These are phyloP conservation scores for Meliscaeva auricollis DNA, from an alignment of 2,888 invertebrate genomes.

Conservation along the genomic window DNA sequence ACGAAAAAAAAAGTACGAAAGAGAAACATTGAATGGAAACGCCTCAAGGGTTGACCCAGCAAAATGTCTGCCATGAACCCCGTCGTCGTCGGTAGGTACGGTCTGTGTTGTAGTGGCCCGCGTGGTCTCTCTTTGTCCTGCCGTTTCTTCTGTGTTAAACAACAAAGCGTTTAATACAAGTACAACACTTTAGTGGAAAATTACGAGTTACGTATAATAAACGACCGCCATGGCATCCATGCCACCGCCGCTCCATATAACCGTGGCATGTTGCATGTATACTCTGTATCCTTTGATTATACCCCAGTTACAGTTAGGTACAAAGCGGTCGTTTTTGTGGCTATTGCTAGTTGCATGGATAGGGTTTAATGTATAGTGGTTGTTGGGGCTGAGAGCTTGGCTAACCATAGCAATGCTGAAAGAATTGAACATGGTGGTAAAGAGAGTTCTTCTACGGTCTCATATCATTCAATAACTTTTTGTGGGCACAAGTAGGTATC, in stretches of 20 bases:
- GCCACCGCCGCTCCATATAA: constrained; percentile 30
- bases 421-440: constrained; percentile 71
- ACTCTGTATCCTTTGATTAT: constrained; percentile 67
- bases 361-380: not conserved
- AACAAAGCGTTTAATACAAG: constrained; percentile 73
- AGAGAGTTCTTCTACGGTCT: constrained; percentile 40
- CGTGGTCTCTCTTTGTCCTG: constrained; percentile 7
- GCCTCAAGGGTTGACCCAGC: constrained; percentile 69
- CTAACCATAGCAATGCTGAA: constrained; percentile 27
- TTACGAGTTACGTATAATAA: constrained; percentile 74
- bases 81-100: too few relatives aligned
- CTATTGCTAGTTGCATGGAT: constrained; percentile 5
- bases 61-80: constrained; percentile 58
- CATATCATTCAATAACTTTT: constrained; percentile 32
- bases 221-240: constrained; percentile 43
- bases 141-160: constrained; percentile 48
- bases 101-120: not conserved
- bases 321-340: constrained; percentile 7
- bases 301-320: constrained; percentile 55
- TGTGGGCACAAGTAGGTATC: constrained; percentile 8
- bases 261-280: constrained; percentile 46
- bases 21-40: constrained; percentile 60
- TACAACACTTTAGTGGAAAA: constrained; percentile 76
- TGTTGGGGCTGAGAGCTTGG: not conserved
- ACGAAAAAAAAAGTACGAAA: not conserved